Base-by-base conservation (phyloP, 2,888 invertebrate species). In the Junonia oenone region DNA sequence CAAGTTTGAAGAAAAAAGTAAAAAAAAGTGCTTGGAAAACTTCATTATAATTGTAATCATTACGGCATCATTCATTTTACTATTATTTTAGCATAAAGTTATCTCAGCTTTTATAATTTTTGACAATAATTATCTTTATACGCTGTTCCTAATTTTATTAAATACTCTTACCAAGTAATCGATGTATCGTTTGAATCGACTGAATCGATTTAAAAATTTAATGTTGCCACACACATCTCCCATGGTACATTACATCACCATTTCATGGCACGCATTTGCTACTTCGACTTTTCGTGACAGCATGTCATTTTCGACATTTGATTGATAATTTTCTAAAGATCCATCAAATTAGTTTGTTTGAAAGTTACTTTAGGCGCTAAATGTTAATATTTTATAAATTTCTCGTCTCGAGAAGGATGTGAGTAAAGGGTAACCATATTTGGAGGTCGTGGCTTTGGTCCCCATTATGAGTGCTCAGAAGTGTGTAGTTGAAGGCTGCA, bases 231-330 rank as follows among this genome's bases (percentile, higher is more conserved):
- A 58, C 13, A 6, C 55, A 68, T 69, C 69, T 69, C 67, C 27
- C 71, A 76, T 74, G 73, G 68, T 66, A 73, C 79, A 83, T 89
- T 88, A 88, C 89, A 84, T 90, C 89, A 88, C 83, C 87, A 78
- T 83, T 83, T 83, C 84, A 85, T 85, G 85, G 86, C 85, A 85
- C 82, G 84, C 87, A 80, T 82, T 86, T 83, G 78, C 81, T 78
- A 77, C 77, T 87, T 87, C 84, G 86, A 86, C 87, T 87, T 89
- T 89, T 87, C 85, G 85, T 90, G 89, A 90, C 89, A 88, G 87
- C 82, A 89, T 88, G 89, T 90, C 89, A 90, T 86, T 90, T 89
- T 86, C 85, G 89, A 90, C 89, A 84, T 90, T 90, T 90, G 89
- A 89, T 88, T 90, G 89, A 90, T 89, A 90, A 89, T 89, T 90